Base-by-base conservation (phyloP, 2,113 vertebrate species). In the Narcine bancroftii region DNA sequence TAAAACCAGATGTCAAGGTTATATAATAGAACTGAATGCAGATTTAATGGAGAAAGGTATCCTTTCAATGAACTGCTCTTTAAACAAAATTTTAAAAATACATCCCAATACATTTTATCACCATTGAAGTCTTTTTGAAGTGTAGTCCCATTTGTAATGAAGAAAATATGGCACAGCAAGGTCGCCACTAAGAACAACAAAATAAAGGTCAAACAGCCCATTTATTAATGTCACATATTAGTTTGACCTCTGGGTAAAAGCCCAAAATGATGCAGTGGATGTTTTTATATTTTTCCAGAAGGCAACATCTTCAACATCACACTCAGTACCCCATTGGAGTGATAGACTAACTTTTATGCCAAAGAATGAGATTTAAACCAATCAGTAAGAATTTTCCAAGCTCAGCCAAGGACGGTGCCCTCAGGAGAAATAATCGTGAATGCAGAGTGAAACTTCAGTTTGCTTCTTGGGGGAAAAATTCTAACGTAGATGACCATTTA, bases 1-100 rank as follows among this genome's bases (percentile, higher is more conserved):
- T 87, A 36, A 36, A n/a, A 33, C 53, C 81, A 87, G 81, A 36
- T 87, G 79, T 87, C n/a, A 36, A 21, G 53, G 53, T 85, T 85
- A 56, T 85, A 33, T 36, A 60, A 60, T n/a, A 21, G 81, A 87
- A 60, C 53, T 60, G 50, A 87, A 36, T 21, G 33, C 81, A 63
- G 53, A 60, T 60, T 87, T 60, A 63, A 53, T 33, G 79, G 29
- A 6, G 33, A 56, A 83, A 83, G 79, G 19, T 60, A 63, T 39
- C 36, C 6, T 17, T 60, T 15, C 56, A 60, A 63, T 63, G 53
- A 56, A 56, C 15, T 60, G 33, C 15, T 50, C 56, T 60, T 87
- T 63, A 56, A 60, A 60, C 33, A 75, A 75, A 75, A 75, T 21
- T 69, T 69, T 24, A 69, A 60, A 15, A 3, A n/a, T 5, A 24